Base-by-base conservation (phyloP, 2,888 invertebrate genomes). In the Toxonevra muliebris region DNA sequence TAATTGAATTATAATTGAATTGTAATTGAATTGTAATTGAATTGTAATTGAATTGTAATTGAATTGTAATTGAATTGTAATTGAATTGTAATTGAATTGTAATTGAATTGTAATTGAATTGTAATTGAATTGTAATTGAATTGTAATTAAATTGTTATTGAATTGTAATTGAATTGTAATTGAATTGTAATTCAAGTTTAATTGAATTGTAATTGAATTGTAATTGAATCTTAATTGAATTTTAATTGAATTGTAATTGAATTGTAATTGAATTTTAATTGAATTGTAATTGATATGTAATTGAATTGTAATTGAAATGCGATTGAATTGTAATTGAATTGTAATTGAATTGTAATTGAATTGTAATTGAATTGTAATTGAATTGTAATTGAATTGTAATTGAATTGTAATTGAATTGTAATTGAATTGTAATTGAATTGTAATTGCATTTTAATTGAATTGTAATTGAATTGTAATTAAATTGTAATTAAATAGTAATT, bases 11-110 rank as follows among this genome's bases (percentile, higher is more conserved):
- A 17, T 54, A 54, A 54, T 54, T 54, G n/a, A 54, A 19, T 54
- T 54, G 12, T n/a, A 54, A 54, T 54, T 54, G 11, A 54, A 17
- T n/a, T 54, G 11, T 15, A 17, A 17, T 54, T 54, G 15, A 54
- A 19, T 54, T 54, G 11, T n/a, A 54, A 54, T 54, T 54, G 11
- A 54, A 54, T 54, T 54, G 11, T 54, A 54, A 54, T 54, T 54
- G 11, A 54, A 19, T 54, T 54, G n/a, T 54, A 54, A 54, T 54
- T 54, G 12, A 54, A 54, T 48, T 48, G 12, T 48, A 48, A 48
- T 48, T 48, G 12, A 48, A 48, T 48, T 48, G 12, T 48, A 48
- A 48, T 48, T 48, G 2, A 48, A 48, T 48, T 48, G 12, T 48
- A 48, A 48, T 48, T 48, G 12, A 48, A 48, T 48, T 48, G 12